Evolutionary conservation across 2,113 vertebrate genomes (phyloP).

Genomic region (Cariama cristata): DNA sequence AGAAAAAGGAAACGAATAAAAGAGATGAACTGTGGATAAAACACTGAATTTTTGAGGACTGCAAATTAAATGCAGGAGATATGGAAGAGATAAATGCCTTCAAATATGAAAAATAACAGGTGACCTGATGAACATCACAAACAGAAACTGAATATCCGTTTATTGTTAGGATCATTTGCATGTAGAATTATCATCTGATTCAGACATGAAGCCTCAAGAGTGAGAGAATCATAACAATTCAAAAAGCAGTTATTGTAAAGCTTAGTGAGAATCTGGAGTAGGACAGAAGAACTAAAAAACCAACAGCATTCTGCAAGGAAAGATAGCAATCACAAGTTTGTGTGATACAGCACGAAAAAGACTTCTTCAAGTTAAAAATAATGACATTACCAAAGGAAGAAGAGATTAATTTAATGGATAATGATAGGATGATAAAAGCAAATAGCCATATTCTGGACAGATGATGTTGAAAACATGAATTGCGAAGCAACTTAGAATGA

Average conservation of each 20-base stretch:
- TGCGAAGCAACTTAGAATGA: not conserved
- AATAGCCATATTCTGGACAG: not conserved
- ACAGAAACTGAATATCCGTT: not conserved
- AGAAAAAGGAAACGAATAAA: not conserved
- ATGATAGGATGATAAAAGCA: not conserved
- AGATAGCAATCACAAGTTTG: not conserved
- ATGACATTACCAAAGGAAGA: not conserved
- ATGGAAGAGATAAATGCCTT: not conserved
- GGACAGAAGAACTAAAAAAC: not conserved
- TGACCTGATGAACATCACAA: not conserved
- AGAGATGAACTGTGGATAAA: not conserved
- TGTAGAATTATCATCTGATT: not conserved
- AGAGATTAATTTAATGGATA: not conserved
- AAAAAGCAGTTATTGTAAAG: not conserved
- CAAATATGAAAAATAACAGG: not conserved
- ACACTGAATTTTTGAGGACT: not conserved
- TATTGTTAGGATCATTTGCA: not conserved
- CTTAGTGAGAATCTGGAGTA: not conserved
- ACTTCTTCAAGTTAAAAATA: not conserved
- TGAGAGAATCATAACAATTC: not conserved
- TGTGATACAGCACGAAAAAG: not conserved
- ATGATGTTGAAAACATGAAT: not conserved
- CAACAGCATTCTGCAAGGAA: not conserved
- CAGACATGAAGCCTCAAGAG: not conserved
- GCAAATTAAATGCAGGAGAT: not conserved